A percentile compares a stretch with the other conserved stretches of the same genome.
phyloP scores from a whole-genome alignment of 2,888 invertebrate genomes.

The Actias luna region DNA sequence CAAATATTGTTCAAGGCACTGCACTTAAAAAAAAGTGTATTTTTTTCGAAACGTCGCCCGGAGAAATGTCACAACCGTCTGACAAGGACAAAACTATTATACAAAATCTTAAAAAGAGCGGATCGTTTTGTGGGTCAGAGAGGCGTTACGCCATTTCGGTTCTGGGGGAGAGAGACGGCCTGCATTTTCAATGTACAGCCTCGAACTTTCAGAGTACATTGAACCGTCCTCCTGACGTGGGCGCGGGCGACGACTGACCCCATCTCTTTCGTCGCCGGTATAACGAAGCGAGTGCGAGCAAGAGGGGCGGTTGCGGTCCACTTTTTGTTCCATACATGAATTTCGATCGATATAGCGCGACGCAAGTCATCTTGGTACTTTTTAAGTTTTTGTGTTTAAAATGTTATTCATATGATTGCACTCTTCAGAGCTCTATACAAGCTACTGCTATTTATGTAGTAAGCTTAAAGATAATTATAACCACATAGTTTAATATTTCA shows the following conservation, averaged over 20 bases:
- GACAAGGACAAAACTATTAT: slow-evolving; percentile 19
- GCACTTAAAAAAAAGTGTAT: slow-evolving; percentile 10
- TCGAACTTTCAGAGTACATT: slow-evolving; percentile 64
- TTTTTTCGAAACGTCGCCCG: slow-evolving; percentile 17
- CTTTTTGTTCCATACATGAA: slow-evolving; percentile 76
- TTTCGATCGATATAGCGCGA: slow-evolving; percentile 72
- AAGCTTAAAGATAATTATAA: no score
- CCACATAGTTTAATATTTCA: no score
- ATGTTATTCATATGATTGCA: background rate
- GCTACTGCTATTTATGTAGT: background rate
- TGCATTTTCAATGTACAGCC: slow-evolving; percentile 45
- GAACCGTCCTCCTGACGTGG: slow-evolving; percentile 73
- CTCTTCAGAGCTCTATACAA: background rate
- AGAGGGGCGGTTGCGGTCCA: slow-evolving; percentile 53
- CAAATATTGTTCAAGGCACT: slow-evolving; percentile 11
- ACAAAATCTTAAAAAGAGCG: slow-evolving; percentile 43
- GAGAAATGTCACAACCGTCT: slow-evolving; percentile 18
- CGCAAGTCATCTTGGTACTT: slow-evolving; percentile 57
- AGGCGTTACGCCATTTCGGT: slow-evolving; percentile 43
- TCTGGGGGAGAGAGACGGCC: slow-evolving; percentile 53
- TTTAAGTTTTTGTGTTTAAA: slow-evolving; percentile 12
- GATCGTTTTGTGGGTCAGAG: slow-evolving; percentile 32
- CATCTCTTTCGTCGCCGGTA: slow-evolving; percentile 42
- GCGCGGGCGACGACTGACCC: slow-evolving; percentile 61
- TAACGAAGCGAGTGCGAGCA: slow-evolving; percentile 35